phyloP scores from a whole-genome alignment of 1,140 invertebrate genomes.

The Manduca sexta region DNA sequence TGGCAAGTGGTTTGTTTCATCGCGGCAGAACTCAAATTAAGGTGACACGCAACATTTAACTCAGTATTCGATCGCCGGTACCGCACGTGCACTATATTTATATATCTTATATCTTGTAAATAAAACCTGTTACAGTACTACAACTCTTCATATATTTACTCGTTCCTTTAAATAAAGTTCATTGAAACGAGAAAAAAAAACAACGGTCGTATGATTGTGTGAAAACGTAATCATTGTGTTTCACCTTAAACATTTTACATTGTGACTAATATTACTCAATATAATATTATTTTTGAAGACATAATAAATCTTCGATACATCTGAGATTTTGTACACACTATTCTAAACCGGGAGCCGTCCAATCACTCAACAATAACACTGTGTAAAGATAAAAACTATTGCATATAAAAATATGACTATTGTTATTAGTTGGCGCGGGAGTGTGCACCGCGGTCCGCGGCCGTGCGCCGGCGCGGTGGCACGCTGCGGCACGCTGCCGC shows the following conservation, averaged over 20 bases:
- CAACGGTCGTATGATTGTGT: slow-evolving; percentile 1
- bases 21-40: too few species aligned
- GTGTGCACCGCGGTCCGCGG: slow-evolving; percentile 19
- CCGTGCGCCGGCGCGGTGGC: slow-evolving; percentile 5
- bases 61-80: not conserved
- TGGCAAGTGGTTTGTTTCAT: too few species aligned
- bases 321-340: slow-evolving; percentile 64
- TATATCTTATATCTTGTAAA: too few species aligned
- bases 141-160: not conserved
- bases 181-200: not conserved
- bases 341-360: slow-evolving; percentile 62
- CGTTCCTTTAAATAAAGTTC: not conserved
- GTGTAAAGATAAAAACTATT: slow-evolving; percentile 71
- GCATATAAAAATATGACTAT: slow-evolving; percentile 72
- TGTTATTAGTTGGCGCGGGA: slow-evolving; percentile 38
- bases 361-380: slow-evolving; percentile 68
- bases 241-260: slow-evolving; percentile 5
- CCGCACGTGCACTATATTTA: too few species aligned
- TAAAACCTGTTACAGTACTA: too few species aligned
- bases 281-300: slow-evolving; percentile 41
- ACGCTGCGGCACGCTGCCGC: slow-evolving; percentile 14
- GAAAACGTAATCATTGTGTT: slow-evolving; percentile 18
- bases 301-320: slow-evolving; percentile 52
- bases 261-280: slow-evolving; percentile 22
- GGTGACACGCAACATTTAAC: not conserved